These are phyloP conservation scores for Sprattus sprattus DNA, from an alignment of 2,113 vertebrate genomes.

Conservation along the genomic window DNA sequence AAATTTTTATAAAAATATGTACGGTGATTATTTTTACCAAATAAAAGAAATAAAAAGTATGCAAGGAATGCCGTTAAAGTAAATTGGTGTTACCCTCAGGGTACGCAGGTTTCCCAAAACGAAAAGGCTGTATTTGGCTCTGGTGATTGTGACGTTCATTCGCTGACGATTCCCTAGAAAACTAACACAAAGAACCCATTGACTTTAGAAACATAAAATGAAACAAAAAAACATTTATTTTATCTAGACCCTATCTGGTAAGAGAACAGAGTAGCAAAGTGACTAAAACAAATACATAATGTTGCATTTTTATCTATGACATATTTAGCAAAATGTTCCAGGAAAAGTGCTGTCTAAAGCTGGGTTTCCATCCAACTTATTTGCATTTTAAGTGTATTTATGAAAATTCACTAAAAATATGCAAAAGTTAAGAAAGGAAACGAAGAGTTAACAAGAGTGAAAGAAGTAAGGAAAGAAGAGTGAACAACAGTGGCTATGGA, in stretches of 20 bases:
- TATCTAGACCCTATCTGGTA: no score
- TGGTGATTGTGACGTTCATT: conserved; percentile 83
- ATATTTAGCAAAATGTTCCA: no score
- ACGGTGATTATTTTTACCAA: neutral
- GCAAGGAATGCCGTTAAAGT: neutral
- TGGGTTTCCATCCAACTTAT: no score
- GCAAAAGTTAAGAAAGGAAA: no score
- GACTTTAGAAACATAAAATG: neutral
- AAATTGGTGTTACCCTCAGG: conserved; percentile 65
- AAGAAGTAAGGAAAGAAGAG: no score
- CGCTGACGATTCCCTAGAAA: conserved; percentile 82
- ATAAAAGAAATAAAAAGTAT: no score
- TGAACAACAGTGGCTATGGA: no score
- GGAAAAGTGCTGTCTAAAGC: no score
- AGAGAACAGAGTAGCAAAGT: neutral
- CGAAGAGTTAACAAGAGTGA: no score
- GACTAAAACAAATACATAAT: neutral
- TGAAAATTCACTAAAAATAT: no score
- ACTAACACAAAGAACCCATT: conserved; percentile 51
- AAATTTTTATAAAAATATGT: neutral
- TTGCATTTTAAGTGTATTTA: no score
- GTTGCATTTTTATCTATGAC: no score
- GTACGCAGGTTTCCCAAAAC: conserved; percentile 81
- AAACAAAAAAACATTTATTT: neutral
- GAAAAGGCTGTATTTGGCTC: conserved; percentile 83